A percentile compares a stretch with the other conserved stretches of the same genome.
Conservation (phyloP, 2,888 invertebrate species). For the Meta bourneti region DNA sequence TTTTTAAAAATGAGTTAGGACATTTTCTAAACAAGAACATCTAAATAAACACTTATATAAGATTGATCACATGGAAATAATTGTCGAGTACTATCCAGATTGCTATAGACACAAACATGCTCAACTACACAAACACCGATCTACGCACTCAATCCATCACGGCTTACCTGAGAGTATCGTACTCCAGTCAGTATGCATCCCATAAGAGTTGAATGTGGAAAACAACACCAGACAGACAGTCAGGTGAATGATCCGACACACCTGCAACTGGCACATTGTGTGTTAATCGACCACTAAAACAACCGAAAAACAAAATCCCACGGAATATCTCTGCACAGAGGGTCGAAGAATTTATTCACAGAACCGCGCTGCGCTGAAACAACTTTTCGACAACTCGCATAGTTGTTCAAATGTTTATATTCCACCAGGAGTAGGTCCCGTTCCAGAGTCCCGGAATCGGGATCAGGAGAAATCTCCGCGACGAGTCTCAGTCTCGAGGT, state of each 20-base stretch:
- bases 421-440: slow-evolving; percentile 23
- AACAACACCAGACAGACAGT: slow-evolving; percentile 61
- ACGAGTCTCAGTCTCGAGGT: background rate
- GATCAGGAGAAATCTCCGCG: background rate
- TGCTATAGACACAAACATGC: too few relatives aligned
- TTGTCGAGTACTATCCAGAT: too few relatives aligned
- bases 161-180: slow-evolving; percentile 72
- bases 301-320: background rate
- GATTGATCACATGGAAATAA: too few relatives aligned
- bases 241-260: slow-evolving; percentile 31
- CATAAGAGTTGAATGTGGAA: slow-evolving; percentile 53
- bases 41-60: too few relatives aligned
- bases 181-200: slow-evolving; percentile 72
- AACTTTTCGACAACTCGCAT: slow-evolving; percentile 69
- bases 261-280: slow-evolving; percentile 56
- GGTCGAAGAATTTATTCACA: slow-evolving; percentile 5
- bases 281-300: background rate
- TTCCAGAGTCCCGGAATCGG: slow-evolving; percentile 23
- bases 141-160: too few relatives aligned
- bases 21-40: too few relatives aligned
- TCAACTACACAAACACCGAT: too few relatives aligned
- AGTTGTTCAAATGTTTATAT: slow-evolving; percentile 58
- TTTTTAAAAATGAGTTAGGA: too few relatives aligned
- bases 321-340: background rate
- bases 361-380: slow-evolving; percentile 27